Conservation (phyloP, 1,140 invertebrate genomes). For the Achatina immaculata region DNA sequence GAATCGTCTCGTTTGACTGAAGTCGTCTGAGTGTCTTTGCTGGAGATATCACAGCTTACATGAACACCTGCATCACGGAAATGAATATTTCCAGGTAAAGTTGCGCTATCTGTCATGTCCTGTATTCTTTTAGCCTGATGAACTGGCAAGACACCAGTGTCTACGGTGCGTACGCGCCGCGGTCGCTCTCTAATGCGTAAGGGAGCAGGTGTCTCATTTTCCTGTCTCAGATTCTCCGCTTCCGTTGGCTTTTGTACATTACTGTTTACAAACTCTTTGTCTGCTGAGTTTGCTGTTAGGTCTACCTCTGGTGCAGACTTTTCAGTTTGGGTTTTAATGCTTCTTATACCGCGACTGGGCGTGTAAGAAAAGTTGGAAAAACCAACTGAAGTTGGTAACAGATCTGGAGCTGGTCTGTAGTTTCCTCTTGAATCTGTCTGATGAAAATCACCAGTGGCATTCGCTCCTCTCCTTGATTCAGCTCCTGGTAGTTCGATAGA, state of each 20-base stretch:
- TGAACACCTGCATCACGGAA: constrained; percentile 34
- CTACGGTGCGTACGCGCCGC: not conserved
- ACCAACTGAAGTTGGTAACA: constrained; percentile 18
- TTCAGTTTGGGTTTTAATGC: constrained; percentile 61
- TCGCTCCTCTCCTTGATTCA: not conserved
- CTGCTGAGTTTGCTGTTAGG: not conserved
- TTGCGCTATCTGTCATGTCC: constrained; percentile 35
- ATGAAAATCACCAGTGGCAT: not conserved
- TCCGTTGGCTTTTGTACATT: not conserved
- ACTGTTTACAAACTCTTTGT: not conserved
- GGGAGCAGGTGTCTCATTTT: not conserved
- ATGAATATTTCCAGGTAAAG: constrained; percentile 18
- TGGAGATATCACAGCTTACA: constrained; percentile 36
- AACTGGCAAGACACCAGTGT: constrained; percentile 28
- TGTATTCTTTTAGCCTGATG: constrained; percentile 11
- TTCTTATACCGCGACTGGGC: constrained; percentile 50
- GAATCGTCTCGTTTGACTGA: constrained; percentile 38
- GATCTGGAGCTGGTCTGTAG: constrained; percentile 30
- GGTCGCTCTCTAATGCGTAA: not conserved
- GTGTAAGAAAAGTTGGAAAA: not conserved
- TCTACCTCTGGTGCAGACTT: constrained; percentile 43
- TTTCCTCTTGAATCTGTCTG: not conserved
- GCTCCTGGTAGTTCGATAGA: not conserved
- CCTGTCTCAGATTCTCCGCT: not conserved
- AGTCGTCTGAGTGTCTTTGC: constrained; percentile 51